Evolutionary conservation across 2,888 invertebrate species (phyloP), one percentile per base, ranked within the genome.

Genomic region (Noctua comes): DNA sequence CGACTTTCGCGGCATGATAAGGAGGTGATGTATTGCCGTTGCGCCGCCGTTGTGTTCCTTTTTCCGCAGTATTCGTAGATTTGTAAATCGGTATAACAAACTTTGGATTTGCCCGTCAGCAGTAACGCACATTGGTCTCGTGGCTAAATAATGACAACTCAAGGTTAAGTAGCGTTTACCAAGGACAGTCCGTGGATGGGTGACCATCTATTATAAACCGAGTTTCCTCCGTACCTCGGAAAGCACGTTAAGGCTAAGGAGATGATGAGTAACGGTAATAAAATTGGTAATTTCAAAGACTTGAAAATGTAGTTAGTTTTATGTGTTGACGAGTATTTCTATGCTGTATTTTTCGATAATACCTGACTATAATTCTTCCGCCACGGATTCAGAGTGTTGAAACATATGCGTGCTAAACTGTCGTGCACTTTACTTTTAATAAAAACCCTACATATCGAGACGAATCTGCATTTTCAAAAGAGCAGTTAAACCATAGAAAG

Each of bases 1-100:
- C 71, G 65, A 76, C 85, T 85, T 85, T 85, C 85, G 77, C 82
- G 75, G 76, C 76, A 78, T 82, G 84, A 84, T 85, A 85, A 80
- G 57, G 65, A 73, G 51, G 73, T 84, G 75, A 84, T 73, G 68
- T 64, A 85, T 77, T 57, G 66, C 73, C 5, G 48, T 76, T 84
- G 74, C 74, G 43, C 27, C 74, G 43, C 27, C 7, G 59, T 18
- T 31, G 59, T 62, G 59, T 84, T 84, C 73, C 70, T 75, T 31
- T 80, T 81, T 81, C 84, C 81, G 75, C 21, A 81, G 51, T 65
- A 31, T 27, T 51, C 51, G 62, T 65, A 54, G 27, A 68, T 80
- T 76, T 72, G 46, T 65, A 62, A 69, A 68, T 31, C n/a, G 16
- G 43, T 66, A 21, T 62, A 68, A 64, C 48, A 75, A 66, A 65